A percentile compares a stretch with the other conserved stretches of the same genome.
Conservation (phyloP, 1,140 invertebrate species). For the Hyposmocoma kahamanoa region DNA sequence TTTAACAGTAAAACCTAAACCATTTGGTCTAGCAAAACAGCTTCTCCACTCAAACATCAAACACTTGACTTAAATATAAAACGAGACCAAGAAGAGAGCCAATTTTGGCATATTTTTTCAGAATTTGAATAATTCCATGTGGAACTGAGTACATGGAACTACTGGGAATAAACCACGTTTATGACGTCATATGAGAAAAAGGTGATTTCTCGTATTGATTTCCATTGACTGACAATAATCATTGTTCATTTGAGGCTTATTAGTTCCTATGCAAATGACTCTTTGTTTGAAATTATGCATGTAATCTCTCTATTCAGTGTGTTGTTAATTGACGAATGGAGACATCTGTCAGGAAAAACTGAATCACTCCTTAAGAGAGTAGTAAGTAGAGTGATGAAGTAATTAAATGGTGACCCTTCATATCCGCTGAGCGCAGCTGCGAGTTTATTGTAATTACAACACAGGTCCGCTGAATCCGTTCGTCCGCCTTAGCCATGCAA, state of each 20-base stretch:
- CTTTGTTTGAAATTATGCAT: constrained; percentile 52
- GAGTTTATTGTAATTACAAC: constrained; percentile 40
- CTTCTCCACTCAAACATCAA: too few species aligned
- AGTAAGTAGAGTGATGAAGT: constrained; percentile 30
- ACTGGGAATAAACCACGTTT: too few species aligned
- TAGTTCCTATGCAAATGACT: constrained; percentile 53
- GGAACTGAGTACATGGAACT: too few species aligned
- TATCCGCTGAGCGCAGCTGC: constrained; percentile 53
- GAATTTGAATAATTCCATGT: too few species aligned
- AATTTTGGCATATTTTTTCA: too few species aligned
- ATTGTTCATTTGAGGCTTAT: constrained; percentile 46
- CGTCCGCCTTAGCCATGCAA: too few species aligned
- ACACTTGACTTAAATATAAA: too few species aligned
- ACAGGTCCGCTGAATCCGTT: too few species aligned
- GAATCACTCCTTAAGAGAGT: constrained; percentile 55
- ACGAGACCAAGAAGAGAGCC: too few species aligned
- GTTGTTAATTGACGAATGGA: constrained; percentile 42
- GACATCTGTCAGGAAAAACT: constrained; percentile 59
- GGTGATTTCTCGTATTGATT: constrained; percentile 66
- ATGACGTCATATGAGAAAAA: constrained; percentile 52
- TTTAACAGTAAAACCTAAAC: too few species aligned
- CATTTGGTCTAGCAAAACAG: too few species aligned
- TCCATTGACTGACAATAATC: constrained; percentile 41
- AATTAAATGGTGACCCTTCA: constrained; percentile 56
- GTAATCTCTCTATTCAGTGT: constrained; percentile 55